phyloP scores from a whole-genome alignment of 2,888 invertebrate species.

The Frankliniella intonsa region DNA sequence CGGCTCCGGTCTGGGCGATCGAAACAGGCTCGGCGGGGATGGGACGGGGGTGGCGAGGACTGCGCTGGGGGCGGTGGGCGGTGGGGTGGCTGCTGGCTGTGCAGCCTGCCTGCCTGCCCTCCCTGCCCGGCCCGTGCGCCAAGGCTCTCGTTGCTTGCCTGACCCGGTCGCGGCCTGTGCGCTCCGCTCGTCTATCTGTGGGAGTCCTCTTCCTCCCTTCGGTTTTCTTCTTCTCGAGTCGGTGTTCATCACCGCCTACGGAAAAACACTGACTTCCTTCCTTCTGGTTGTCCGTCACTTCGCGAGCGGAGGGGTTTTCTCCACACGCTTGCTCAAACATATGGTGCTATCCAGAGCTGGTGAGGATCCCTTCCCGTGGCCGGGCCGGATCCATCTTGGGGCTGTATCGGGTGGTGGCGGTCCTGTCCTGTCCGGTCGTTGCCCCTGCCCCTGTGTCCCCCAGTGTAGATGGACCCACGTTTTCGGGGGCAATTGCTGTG shows the following conservation, averaged over 20 bases:
- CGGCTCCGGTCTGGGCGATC: neutral
- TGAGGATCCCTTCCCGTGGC: conserved; percentile 33
- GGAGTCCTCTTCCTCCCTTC: neutral
- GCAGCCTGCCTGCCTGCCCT: neutral
- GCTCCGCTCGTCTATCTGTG: neutral
- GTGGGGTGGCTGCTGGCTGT: neutral
- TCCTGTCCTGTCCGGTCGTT: neutral
- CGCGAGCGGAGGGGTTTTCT: conserved; percentile 9
- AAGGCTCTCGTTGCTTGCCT: neutral
- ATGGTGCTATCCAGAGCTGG: conserved; percentile 42
- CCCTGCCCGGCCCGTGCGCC: neutral
- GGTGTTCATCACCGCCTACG: conserved; percentile 31
- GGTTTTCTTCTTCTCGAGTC: conserved; percentile 19
- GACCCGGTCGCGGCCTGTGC: neutral
- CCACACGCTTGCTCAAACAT: conserved; percentile 38
- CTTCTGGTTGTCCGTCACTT: conserved; percentile 32
- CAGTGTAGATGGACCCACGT: too few species aligned
- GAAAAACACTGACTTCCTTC: conserved; percentile 30
- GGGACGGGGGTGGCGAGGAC: neutral
- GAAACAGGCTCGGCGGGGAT: neutral
- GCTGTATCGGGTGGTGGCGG: neutral
- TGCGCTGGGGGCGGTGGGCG: neutral
- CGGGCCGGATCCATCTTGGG: conserved; percentile 19
- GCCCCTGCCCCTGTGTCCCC: neutral
- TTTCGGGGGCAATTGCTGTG: too few species aligned